These are phyloP conservation scores for Nettapus auritus DNA, from an alignment of 2,113 vertebrate species.

Conservation along the genomic window DNA sequence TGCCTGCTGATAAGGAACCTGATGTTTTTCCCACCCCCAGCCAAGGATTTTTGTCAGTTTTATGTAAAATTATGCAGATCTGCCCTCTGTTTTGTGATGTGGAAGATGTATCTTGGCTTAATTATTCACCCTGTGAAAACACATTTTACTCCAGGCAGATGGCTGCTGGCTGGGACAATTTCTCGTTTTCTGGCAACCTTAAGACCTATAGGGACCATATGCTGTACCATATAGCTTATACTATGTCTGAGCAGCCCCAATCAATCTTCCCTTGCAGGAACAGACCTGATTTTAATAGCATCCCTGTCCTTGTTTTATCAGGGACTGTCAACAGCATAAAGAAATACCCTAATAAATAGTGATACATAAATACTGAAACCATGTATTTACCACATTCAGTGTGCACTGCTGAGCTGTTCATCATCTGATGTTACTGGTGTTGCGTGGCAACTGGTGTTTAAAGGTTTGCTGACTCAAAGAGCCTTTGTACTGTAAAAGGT, in stretches of 20 bases:
- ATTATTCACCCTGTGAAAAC: not conserved
- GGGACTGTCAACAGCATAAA: not conserved
- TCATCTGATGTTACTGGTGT: conserved; percentile 9
- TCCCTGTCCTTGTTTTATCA: conserved; percentile 11
- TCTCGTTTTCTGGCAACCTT: not conserved
- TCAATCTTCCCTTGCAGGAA: not conserved
- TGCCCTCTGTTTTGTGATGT: not conserved
- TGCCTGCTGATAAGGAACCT: not conserved
- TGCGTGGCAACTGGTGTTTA: conserved; percentile 29
- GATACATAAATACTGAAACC: not conserved
- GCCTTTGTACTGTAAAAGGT: not conserved
- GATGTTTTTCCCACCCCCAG: not conserved
- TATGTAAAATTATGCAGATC: not conserved
- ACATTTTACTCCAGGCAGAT: not conserved
- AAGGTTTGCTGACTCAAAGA: conserved; percentile 32
- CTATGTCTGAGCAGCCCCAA: not conserved
- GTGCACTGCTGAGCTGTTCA: conserved; percentile 26
- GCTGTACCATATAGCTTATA: not conserved
- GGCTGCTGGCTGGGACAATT: not conserved
- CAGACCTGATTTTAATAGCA: not conserved
- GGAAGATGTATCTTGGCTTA: not conserved
- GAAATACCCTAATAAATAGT: conserved; percentile 38
- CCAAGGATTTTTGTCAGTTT: not conserved
- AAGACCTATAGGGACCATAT: not conserved
- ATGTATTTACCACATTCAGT: not conserved